Percentiles rank a stretch among this genome's conserved stretches.
Evolutionary conservation across 2,888 invertebrate genomes (phyloP).

Genomic region (Cybosia mesomella): DNA sequence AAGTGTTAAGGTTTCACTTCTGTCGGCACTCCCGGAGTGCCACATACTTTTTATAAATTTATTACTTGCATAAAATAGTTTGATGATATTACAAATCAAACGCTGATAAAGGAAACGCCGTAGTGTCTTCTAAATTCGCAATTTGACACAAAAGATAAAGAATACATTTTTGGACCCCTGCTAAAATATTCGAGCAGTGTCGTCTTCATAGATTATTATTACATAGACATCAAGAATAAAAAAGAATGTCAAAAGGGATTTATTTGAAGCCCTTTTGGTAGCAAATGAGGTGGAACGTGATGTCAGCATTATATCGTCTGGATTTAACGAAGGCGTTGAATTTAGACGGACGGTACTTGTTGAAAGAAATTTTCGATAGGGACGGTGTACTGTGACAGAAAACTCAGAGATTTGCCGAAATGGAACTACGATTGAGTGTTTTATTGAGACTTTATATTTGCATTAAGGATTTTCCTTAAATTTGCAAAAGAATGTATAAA

Average conservation of each 20-base stretch:
- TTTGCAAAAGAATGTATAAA: neutral
- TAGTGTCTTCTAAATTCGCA: neutral
- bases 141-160: constrained; percentile 37
- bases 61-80: too few species aligned
- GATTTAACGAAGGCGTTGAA: constrained; percentile 53
- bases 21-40: too few species aligned
- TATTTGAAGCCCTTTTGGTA: constrained; percentile 65
- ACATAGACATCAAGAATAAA: constrained; percentile 64
- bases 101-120: neutral
- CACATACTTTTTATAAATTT: too few species aligned
- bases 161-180: constrained; percentile 48
- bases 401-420: constrained; percentile 31
- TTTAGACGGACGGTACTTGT: constrained; percentile 47
- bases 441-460: constrained; percentile 39
- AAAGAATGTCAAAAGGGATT: constrained; percentile 69
- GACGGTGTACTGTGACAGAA: constrained; percentile 32
- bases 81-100: neutral
- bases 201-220: constrained; percentile 56
- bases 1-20: too few species aligned
- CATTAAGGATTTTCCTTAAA: constrained; percentile 25
- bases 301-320: constrained; percentile 61
- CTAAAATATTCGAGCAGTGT: constrained; percentile 56
- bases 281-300: constrained; percentile 73
- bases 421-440: constrained; percentile 33
- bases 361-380: constrained; percentile 41